Conservation (phyloP, 1,140 invertebrate genomes). For the Mamestra configurata region DNA sequence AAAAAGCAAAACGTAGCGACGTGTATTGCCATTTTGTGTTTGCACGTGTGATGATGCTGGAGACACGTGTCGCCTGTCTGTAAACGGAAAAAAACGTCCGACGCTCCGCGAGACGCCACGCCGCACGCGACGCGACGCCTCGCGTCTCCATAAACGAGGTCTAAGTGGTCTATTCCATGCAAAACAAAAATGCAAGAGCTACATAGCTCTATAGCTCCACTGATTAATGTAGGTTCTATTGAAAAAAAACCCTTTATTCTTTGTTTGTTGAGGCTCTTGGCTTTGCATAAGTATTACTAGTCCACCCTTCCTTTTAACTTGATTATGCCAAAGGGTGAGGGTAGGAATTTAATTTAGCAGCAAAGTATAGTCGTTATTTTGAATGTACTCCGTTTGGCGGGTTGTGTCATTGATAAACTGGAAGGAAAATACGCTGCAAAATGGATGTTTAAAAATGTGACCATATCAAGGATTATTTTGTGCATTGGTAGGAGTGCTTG, state of each 20-base stretch:
- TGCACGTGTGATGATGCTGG: too few species aligned
- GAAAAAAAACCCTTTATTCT: neutral
- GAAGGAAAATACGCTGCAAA: neutral
- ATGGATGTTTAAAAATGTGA: neutral
- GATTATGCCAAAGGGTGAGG: slow-evolving; percentile 12
- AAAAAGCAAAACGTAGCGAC: too few species aligned
- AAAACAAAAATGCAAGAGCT: neutral
- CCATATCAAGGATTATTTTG: too few species aligned
- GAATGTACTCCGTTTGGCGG: neutral
- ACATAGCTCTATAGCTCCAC: neutral
- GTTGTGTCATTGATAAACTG: neutral
- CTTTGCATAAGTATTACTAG: slow-evolving; percentile 3
- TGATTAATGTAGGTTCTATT: neutral
- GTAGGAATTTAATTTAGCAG: slow-evolving; percentile 25
- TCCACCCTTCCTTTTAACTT: slow-evolving; percentile 15
- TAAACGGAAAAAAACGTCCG: too few species aligned
- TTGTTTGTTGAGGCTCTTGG: neutral
- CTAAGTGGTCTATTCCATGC: neutral
- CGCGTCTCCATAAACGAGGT: too few species aligned
- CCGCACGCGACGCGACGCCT: too few species aligned
- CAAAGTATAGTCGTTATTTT: neutral
- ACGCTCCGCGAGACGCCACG: too few species aligned
- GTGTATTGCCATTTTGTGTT: too few species aligned
- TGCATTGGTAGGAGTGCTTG: neutral
- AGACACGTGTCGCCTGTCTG: too few species aligned